A percentile compares a stretch with the other conserved stretches of the same genome.
phyloP scores from a whole-genome alignment of 2,113 vertebrate species.

The Myodes glareolus region DNA sequence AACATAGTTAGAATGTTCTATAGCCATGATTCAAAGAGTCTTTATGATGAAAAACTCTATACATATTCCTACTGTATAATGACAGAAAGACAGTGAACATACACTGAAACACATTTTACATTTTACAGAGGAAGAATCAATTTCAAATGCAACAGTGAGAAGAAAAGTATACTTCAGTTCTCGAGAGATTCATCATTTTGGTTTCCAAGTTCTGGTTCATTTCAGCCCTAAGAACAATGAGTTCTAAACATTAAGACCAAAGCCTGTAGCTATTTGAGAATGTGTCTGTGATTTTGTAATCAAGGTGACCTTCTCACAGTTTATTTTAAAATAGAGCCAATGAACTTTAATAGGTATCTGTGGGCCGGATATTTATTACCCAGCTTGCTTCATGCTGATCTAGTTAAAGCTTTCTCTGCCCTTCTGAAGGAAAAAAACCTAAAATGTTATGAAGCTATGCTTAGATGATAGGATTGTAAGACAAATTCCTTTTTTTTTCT shows the following conservation, averaged over 20 bases:
- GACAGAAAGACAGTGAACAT: neutral
- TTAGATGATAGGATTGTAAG: slow-evolving; percentile 27
- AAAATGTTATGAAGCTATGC: slow-evolving; percentile 45
- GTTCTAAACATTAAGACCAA: slow-evolving; percentile 36
- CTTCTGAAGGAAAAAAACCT: neutral
- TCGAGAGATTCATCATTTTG: slow-evolving; percentile 23
- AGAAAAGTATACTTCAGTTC: slow-evolving; percentile 30
- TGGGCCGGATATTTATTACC: slow-evolving; percentile 59
- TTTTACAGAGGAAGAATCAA: slow-evolving; percentile 3
- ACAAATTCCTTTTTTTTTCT: neutral
- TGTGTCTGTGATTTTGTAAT: slow-evolving; percentile 55
- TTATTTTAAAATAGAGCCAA: slow-evolving; percentile 65
- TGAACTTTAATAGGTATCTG: slow-evolving; percentile 52
- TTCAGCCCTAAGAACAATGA: slow-evolving; percentile 48
- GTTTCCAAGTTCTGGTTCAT: slow-evolving; percentile 62
- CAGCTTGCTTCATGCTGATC: slow-evolving; percentile 26
- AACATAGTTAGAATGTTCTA: neutral
- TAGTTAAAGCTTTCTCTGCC: slow-evolving; percentile 26
- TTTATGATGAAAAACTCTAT: neutral
- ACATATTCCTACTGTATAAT: neutral
- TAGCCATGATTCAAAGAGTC: neutral
- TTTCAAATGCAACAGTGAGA: neutral
- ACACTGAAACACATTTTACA: neutral
- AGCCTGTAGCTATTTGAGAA: slow-evolving; percentile 51
- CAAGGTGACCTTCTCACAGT: slow-evolving; percentile 54